Evolutionary conservation across 2,888 invertebrate species (phyloP).

Genomic region (Drosophila mayaguana): DNA sequence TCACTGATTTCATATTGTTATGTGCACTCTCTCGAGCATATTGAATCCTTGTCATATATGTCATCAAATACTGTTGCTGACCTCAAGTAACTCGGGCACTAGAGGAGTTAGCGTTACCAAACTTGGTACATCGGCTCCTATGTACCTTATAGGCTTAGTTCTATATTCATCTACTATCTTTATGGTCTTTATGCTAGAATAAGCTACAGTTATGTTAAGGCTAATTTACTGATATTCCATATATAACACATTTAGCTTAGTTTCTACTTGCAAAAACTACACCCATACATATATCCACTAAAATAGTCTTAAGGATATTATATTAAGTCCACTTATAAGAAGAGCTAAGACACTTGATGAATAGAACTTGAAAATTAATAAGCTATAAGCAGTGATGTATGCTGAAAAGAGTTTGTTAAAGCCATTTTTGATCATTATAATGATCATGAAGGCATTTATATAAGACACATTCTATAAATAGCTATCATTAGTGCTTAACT

Average conservation of each 20-base stretch:
- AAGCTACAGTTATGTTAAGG: background rate
- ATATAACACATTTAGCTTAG: background rate
- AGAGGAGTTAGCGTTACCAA: background rate
- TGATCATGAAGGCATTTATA: too few relatives aligned
- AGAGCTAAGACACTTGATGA: background rate
- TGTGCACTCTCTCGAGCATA: background rate
- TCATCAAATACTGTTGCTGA: background rate
- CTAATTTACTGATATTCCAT: background rate
- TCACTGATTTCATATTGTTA: background rate
- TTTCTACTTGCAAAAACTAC: background rate
- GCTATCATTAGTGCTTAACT: background rate
- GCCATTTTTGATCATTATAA: too few relatives aligned
- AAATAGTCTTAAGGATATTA: background rate
- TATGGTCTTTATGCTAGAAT: background rate
- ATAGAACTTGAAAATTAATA: background rate
- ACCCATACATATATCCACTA: too few relatives aligned
- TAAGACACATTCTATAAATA: too few relatives aligned
- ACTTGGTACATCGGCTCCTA: background rate
- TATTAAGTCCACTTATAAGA: background rate
- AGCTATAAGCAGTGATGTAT: background rate
- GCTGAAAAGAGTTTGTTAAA: too few relatives aligned
- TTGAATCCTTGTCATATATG: background rate
- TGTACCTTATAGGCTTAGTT: background rate
- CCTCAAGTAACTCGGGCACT: conserved; percentile 17
- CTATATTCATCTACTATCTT: background rate